These are phyloP conservation scores for Drosophila albomicans DNA, from an alignment of 1,140 invertebrate genomes.

Conservation along the genomic window DNA sequence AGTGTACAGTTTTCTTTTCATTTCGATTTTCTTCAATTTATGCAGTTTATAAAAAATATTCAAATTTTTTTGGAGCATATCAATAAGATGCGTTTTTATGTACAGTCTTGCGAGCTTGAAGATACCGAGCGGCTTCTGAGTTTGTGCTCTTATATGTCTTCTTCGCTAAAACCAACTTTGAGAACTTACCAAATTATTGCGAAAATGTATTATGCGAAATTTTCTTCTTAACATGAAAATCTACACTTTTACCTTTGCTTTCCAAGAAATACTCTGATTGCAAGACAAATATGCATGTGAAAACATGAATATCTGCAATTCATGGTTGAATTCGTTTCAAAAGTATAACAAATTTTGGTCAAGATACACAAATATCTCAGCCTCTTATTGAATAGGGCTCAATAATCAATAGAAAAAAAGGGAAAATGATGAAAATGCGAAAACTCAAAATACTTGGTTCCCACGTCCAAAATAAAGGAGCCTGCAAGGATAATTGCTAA, in stretches of 20 bases:
- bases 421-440: constrained; percentile 18
- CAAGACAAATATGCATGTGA: constrained; percentile 2
- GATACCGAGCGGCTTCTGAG: too few species aligned
- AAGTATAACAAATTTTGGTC: neutral
- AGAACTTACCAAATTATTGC: too few species aligned
- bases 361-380: constrained; percentile 3
- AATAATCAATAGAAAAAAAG: constrained; percentile 6
- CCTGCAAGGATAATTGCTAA: constrained; percentile 59
- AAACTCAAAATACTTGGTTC: constrained; percentile 42
- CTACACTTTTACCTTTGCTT: too few species aligned
- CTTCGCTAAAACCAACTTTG: too few species aligned
- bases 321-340: neutral
- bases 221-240: too few species aligned
- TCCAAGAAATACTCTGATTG: neutral
- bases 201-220: too few species aligned
- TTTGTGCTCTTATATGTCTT: too few species aligned
- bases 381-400: neutral
- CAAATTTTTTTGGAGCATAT: neutral
- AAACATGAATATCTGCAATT: neutral
- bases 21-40: constrained; percentile 3
- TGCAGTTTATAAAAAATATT: neutral
- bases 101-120: neutral
- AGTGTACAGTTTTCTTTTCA: constrained; percentile 1
- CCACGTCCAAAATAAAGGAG: constrained; percentile 54
- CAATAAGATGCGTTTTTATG: neutral